Percentiles rank a stretch among this genome's conserved stretches.
Conservation (phyloP, 2,797 vertebrate species). For the Dermochelys coriacea region DNA sequence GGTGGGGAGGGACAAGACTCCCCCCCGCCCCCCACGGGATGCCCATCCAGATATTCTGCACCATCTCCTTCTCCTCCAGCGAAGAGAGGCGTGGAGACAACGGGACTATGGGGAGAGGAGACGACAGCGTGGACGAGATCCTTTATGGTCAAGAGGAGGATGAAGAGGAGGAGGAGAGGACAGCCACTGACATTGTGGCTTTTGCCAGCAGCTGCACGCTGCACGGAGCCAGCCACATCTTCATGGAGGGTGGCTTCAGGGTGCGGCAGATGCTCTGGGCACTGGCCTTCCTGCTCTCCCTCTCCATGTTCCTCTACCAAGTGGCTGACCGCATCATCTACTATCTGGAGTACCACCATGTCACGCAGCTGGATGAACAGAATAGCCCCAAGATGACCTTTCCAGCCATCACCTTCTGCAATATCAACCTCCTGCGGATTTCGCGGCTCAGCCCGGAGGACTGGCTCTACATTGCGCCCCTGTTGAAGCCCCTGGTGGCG, state of each 20-base stretch:
- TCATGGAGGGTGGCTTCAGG: conserved; percentile 87
- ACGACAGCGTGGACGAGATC: neutral
- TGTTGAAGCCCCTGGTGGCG: conserved; percentile 79
- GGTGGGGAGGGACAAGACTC: neutral
- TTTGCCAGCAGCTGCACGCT: conserved; percentile 91
- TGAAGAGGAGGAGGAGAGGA: conserved; percentile 38
- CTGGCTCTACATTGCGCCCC: conserved; percentile 90
- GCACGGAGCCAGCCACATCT: conserved; percentile 93
- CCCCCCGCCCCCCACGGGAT: conserved; percentile 68
- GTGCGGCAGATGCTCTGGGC: conserved; percentile 90
- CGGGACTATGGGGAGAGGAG: neutral
- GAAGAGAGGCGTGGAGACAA: conserved; percentile 80
- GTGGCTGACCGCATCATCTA: conserved; percentile 89
- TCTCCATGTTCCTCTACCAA: conserved; percentile 91
- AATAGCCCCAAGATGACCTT: conserved; percentile 87
- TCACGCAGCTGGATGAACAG: conserved; percentile 91
- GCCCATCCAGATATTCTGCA: conserved; percentile 96
- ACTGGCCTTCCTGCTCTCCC: conserved; percentile 86
- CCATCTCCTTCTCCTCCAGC: conserved; percentile 91
- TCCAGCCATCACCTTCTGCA: conserved; percentile 94
- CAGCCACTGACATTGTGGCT: conserved; percentile 81
- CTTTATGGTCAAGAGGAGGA: conserved; percentile 58
- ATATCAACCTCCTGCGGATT: conserved; percentile 89
- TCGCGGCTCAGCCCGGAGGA: conserved; percentile 93
- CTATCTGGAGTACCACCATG: conserved; percentile 89